phyloP scores from a whole-genome alignment of 2,888 invertebrate genomes.

The Cephus runcator region DNA sequence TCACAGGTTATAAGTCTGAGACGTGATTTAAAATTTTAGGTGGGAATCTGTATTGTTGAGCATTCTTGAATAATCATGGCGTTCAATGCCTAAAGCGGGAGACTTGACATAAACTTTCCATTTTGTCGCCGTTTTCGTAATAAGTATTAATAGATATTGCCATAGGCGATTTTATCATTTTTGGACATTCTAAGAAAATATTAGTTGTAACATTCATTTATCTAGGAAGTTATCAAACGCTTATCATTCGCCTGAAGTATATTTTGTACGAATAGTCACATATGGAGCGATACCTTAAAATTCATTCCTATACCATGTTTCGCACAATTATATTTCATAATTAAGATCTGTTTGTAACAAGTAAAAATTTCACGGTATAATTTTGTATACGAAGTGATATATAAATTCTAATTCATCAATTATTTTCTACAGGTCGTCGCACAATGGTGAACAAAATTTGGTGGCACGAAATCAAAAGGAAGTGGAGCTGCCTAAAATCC shows the following conservation, averaged over 20 bases:
- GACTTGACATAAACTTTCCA: not conserved
- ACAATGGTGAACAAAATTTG: conserved; percentile 62
- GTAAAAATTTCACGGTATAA: no score
- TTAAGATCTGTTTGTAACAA: no score
- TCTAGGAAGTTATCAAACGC: no score
- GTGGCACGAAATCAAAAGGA: conserved; percentile 54
- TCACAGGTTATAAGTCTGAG: not conserved
- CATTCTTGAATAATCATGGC: not conserved
- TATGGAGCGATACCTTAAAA: no score
- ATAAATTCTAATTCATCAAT: no score
- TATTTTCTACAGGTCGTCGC: conserved; percentile 52
- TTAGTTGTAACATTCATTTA: no score
- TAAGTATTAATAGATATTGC: not conserved
- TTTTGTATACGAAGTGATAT: no score
- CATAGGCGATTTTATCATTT: not conserved
- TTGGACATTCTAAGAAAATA: no score
- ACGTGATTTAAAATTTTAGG: not conserved
- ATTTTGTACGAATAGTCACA: no score
- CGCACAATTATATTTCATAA: no score
- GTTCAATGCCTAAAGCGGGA: not conserved
- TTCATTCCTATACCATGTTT: no score
- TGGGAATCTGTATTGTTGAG: not conserved
- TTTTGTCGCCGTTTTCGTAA: not conserved
- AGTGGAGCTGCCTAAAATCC: conserved; percentile 45
- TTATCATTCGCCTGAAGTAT: no score